phyloP scores from a whole-genome alignment of 2,113 vertebrate genomes.

The Cyprinodon brontotheroides region DNA sequence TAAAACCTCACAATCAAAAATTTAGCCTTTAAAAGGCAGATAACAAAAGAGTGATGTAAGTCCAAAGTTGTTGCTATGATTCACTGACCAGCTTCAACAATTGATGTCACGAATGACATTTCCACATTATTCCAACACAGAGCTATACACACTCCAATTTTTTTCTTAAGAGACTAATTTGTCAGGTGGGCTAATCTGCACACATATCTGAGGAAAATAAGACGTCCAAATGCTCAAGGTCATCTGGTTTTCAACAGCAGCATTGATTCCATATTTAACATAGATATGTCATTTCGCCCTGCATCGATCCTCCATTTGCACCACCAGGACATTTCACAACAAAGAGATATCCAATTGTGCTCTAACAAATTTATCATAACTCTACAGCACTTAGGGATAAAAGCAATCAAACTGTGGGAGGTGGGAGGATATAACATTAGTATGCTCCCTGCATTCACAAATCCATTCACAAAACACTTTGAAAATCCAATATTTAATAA shows the following conservation, averaged over 20 bases:
- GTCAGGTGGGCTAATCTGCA: constrained; percentile 35
- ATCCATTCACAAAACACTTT: background rate
- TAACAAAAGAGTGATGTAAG: background rate
- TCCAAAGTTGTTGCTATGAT: background rate
- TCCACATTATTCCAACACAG: constrained; percentile 17
- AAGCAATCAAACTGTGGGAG: constrained; percentile 14
- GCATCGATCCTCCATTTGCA: constrained; percentile 34
- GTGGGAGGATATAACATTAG: constrained; percentile 1
- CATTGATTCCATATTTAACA: constrained; percentile 67
- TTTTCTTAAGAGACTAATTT: constrained; percentile 24
- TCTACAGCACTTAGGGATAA: constrained; percentile 10
- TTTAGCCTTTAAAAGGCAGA: background rate
- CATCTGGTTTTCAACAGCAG: constrained; percentile 37
- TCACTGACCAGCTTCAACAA: background rate
- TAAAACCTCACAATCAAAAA: background rate
- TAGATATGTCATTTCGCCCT: constrained; percentile 36
- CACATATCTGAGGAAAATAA: constrained; percentile 17
- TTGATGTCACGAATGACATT: constrained; percentile 7
- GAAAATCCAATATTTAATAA: background rate
- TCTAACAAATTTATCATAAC: constrained; percentile 29
- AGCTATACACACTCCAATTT: constrained; percentile 17
- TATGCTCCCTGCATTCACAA: constrained; percentile 7
- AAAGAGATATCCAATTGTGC: constrained; percentile 21
- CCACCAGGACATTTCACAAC: constrained; percentile 28
- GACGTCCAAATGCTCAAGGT: constrained; percentile 37